Base-by-base conservation (phyloP, 2,888 invertebrate species). In the Liopterus haemorrhoidalis region DNA sequence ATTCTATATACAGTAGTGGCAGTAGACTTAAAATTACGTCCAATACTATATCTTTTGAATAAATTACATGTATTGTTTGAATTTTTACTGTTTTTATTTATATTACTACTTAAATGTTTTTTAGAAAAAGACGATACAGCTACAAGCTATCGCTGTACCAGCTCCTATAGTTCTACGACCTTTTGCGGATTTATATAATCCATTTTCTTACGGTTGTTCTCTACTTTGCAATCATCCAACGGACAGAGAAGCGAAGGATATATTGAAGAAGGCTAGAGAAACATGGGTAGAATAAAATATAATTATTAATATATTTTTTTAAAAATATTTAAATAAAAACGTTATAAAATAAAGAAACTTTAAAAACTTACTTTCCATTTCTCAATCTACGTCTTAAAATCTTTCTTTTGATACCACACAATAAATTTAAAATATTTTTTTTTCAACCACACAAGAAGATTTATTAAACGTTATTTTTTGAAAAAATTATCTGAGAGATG, bases 161-260 rank as follows among this genome's bases (percentile, higher is more conserved):
- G 85, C 86, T 2, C 84, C 86, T 3, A 81, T 82, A 48, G 76
- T 81, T 46, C 68, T 87, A 28, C 80, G 87, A 36, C 88, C 88
- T 0, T 85, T 84, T 59, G 85, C 87, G 2, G 85, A 83, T 0
- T 71, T 89, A 1, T 87, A 81, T 68, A 89, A 89, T 66, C 89
- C 89, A 0, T 89, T 83, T 65, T 77, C 85, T 0, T 76, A 79
- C 49, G 79, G 81, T 4, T 90, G 89, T 61, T 89, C 89, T 0
- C 79, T 89, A 5, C 71, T 89, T 5, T 89, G 89, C 68, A 89
- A 89, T 64, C 89, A 90, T 66, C 89, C 89, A 0, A 82, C 85
- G 1, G 85, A 86, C 46, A 74, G 70, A 14, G 82, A 81, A 35
- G 79, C 82, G 0, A 83, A 79, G 62, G 79, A 84, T 58, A 75